Evolutionary conservation across 2,113 vertebrate genomes (phyloP).

Genomic region (Ophthalmotilapia sp.): DNA sequence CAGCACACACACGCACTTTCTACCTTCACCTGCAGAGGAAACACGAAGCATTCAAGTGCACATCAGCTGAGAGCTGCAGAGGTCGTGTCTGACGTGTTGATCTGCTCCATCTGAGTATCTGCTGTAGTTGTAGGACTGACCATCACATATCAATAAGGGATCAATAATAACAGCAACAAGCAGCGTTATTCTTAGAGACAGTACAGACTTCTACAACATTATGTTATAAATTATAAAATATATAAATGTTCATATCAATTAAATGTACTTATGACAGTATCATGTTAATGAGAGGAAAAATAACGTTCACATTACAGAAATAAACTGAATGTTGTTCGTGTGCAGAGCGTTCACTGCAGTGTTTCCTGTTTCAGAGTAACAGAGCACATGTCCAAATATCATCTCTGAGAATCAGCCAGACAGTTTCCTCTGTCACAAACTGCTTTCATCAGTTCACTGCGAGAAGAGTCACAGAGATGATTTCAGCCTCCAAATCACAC

Average conservation of each 20-base stretch:
- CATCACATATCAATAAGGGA: neutral
- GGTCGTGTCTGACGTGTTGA: neutral
- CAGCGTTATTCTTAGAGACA: neutral
- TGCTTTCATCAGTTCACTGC: neutral
- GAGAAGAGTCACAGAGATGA: neutral
- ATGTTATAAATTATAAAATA: neutral
- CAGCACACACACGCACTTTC: too few species aligned
- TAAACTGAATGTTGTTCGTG: neutral
- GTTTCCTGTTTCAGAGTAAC: neutral
- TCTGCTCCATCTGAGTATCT: neutral
- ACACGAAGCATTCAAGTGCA: rapidly evolving
- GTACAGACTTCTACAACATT: neutral
- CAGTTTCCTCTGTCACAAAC: neutral
- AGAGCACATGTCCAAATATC: neutral
- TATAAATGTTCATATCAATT: too few species aligned
- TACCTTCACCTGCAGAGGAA: neutral
- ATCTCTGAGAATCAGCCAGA: neutral
- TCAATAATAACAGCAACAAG: neutral
- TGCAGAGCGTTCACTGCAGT: neutral
- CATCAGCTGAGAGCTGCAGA: neutral
- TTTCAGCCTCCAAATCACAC: neutral
- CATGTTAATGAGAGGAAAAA: neutral
- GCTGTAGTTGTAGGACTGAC: neutral
- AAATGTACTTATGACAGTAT: neutral
- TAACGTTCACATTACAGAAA: neutral